These are phyloP conservation scores for Ceratina australensis DNA, from an alignment of 1,140 invertebrate genomes.

Conservation along the genomic window DNA sequence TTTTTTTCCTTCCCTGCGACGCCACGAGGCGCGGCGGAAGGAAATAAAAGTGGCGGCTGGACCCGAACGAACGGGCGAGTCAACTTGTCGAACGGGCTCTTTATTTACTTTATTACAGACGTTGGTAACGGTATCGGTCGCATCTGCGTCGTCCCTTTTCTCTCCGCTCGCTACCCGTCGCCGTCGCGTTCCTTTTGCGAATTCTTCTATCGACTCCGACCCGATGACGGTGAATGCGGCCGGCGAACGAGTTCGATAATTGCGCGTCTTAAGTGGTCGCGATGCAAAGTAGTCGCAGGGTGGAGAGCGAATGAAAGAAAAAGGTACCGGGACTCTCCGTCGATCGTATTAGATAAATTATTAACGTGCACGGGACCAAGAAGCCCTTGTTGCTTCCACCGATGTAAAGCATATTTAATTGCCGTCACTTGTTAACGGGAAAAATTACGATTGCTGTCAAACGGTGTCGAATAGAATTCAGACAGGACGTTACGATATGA, in stretches of 20 bases:
- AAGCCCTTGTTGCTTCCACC: neutral
- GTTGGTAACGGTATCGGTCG: slow-evolving; percentile 67
- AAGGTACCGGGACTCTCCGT: neutral
- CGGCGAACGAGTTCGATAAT: slow-evolving; percentile 56
- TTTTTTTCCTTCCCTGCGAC: slow-evolving; percentile 19
- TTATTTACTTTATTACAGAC: slow-evolving; percentile 73
- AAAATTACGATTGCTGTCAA: neutral
- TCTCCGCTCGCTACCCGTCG: neutral
- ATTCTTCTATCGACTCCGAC: slow-evolving; percentile 65
- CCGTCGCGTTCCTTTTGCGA: slow-evolving; percentile 54
- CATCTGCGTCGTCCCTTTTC: slow-evolving; percentile 51
- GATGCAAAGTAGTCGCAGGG: slow-evolving; percentile 31
- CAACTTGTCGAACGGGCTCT: slow-evolving; percentile 64
- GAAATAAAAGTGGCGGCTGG: slow-evolving; percentile 61
- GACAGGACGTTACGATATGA: too few species aligned
- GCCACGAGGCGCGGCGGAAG: slow-evolving; percentile 41
- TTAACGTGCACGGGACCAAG: slow-evolving; percentile 25
- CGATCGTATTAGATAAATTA: slow-evolving; percentile 35
- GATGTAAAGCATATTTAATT: slow-evolving; percentile 9
- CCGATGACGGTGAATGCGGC: slow-evolving; percentile 13
- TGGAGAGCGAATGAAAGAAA: neutral
- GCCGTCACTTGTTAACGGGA: neutral
- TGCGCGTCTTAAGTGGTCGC: slow-evolving; percentile 55
- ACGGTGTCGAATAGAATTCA: neutral
- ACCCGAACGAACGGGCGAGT: slow-evolving; percentile 47